Evolutionary conservation across 1,140 invertebrate species (phyloP).

Genomic region (Wasmannia auropunctata): DNA sequence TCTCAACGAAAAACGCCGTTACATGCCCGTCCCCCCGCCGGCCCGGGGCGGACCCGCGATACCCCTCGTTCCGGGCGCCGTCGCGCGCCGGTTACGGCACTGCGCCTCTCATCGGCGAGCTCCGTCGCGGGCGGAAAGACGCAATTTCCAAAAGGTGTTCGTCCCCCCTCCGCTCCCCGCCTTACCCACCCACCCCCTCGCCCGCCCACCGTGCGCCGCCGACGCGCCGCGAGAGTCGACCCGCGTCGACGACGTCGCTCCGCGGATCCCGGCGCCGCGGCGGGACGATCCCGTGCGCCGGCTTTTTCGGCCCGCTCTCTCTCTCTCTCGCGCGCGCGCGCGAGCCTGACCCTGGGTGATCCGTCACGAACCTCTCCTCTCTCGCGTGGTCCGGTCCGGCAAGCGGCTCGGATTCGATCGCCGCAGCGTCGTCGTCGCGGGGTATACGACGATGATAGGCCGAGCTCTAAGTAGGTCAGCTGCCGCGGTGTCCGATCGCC

Average conservation of each 20-base stretch:
- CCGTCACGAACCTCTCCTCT: slow-evolving; percentile 59
- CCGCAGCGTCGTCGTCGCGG: slow-evolving; percentile 54
- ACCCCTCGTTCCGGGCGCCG: slow-evolving; percentile 9
- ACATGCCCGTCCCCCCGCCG: neutral
- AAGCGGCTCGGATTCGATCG: slow-evolving; percentile 61
- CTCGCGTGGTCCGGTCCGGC: neutral
- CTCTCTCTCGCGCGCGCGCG: too few relatives aligned
- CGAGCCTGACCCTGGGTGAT: neutral
- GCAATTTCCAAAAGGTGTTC: slow-evolving; percentile 67
- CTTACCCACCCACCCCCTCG: too few relatives aligned
- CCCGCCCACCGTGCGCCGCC: too few relatives aligned
- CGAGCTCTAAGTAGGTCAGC: slow-evolving; percentile 75
- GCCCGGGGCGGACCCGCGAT: neutral
- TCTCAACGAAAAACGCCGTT: too few relatives aligned
- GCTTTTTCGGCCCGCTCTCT: neutral
- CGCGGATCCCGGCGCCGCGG: neutral
- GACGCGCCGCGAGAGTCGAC: neutral
- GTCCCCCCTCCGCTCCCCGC: neutral
- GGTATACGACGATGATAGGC: slow-evolving; percentile 62
- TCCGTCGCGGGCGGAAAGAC: slow-evolving; percentile 70
- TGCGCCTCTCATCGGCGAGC: slow-evolving; percentile 61
- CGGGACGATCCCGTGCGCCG: neutral
- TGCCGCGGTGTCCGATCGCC: slow-evolving; percentile 73
- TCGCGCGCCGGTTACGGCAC: slow-evolving; percentile 61
- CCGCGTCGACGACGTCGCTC: neutral